Conservation (phyloP, 2,113 vertebrate species). For the Chaetops frenatus region DNA sequence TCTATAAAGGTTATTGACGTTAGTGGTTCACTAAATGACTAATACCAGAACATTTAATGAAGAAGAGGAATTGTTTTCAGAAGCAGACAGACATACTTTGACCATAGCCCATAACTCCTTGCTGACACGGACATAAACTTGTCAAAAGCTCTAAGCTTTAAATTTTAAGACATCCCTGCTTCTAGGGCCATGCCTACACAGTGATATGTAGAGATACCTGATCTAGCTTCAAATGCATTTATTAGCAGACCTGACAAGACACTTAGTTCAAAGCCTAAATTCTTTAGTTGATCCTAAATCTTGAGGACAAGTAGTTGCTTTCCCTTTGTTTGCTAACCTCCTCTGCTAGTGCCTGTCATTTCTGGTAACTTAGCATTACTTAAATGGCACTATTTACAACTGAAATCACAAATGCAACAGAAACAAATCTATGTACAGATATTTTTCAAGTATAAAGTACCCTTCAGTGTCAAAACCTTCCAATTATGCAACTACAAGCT, state of each 20-base stretch:
- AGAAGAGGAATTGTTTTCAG: constrained; percentile 2
- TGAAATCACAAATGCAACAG: background rate
- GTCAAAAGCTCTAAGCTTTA: background rate
- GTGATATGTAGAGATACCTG: background rate
- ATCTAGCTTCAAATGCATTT: background rate
- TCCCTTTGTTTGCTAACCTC: background rate
- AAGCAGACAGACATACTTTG: background rate
- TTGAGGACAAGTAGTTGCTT: background rate
- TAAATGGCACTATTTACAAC: background rate
- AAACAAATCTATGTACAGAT: background rate
- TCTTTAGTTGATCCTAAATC: background rate
- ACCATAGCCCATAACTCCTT: background rate
- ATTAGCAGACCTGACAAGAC: background rate
- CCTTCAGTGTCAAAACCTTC: background rate
- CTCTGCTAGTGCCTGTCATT: background rate
- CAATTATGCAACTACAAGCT: background rate
- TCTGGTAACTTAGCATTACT: background rate
- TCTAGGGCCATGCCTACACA: background rate
- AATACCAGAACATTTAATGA: background rate
- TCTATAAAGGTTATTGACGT: background rate
- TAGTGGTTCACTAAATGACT: background rate
- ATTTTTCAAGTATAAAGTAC: background rate
- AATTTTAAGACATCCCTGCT: background rate
- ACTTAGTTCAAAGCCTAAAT: background rate
- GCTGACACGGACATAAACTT: background rate